Percentiles rank a stretch among this genome's conserved stretches.
Evolutionary conservation across 2,113 vertebrate genomes (phyloP).

Genomic region (Heterochromis multidens): DNA sequence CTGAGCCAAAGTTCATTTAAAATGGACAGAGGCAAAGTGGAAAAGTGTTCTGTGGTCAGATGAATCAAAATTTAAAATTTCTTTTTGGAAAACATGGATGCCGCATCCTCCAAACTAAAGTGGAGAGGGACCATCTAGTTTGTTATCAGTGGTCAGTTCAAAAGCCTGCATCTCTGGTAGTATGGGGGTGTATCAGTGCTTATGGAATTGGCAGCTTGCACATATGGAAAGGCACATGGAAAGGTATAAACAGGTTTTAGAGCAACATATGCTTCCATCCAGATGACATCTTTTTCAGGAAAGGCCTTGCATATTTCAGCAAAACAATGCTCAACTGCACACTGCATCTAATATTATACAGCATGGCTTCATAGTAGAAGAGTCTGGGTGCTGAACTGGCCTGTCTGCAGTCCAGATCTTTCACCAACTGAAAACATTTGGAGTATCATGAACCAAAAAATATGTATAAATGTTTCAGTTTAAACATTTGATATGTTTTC

Average conservation of each 20-base stretch:
- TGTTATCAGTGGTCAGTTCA: background rate
- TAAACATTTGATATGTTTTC: background rate
- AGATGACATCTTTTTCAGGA: background rate
- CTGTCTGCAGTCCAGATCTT: background rate
- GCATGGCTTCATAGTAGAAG: background rate
- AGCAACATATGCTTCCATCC: background rate
- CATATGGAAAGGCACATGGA: background rate
- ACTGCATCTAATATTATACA: background rate
- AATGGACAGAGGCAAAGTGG: background rate
- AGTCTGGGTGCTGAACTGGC: background rate
- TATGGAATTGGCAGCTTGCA: background rate
- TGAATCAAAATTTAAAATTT: too few species aligned
- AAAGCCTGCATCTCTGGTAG: background rate
- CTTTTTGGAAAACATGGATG: too few species aligned
- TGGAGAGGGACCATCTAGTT: background rate
- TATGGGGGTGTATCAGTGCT: background rate
- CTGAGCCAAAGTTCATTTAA: background rate
- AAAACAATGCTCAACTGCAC: background rate
- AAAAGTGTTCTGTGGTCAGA: too few species aligned
- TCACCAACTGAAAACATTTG: background rate
- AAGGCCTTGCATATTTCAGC: background rate
- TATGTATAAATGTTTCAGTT: background rate
- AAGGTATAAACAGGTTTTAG: background rate
- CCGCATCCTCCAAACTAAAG: background rate
- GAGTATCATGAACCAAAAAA: background rate